Percentiles rank a stretch among this genome's conserved stretches.
phyloP scores from a whole-genome alignment of 2,113 vertebrate genomes.

The Chloropsis cyanopogon region DNA sequence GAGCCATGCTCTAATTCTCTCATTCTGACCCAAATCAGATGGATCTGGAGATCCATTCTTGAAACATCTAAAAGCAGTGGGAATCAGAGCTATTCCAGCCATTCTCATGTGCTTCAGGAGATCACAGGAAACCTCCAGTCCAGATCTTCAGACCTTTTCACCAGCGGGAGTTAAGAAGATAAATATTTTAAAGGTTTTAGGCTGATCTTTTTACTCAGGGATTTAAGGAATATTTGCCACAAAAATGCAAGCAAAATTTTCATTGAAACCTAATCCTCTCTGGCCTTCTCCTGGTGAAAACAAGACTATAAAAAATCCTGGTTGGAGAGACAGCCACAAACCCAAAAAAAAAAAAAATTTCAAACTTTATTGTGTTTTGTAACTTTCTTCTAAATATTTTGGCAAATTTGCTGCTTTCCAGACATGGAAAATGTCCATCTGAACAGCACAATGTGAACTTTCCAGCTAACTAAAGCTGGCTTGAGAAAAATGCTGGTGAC shows the following conservation, averaged over 20 bases:
- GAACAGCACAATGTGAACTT: no score
- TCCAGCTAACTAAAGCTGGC: not conserved
- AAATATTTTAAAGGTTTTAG: not conserved
- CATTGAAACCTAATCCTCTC: not conserved
- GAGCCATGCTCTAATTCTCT: not conserved
- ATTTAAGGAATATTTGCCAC: not conserved
- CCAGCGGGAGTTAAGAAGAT: not conserved
- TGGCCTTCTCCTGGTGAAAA: not conserved
- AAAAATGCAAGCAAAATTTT: not conserved
- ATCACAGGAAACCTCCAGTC: not conserved
- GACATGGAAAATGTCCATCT: not conserved
- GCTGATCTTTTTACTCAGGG: not conserved
- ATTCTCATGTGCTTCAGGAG: not conserved
- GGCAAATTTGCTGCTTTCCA: not conserved
- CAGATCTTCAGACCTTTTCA: not conserved
- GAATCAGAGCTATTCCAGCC: not conserved
- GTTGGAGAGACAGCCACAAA: not conserved
- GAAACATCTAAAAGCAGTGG: not conserved
- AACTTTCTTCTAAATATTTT: not conserved
- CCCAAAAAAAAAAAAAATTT: not conserved
- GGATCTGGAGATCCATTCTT: not conserved
- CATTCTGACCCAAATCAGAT: not conserved
- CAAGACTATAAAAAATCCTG: not conserved
- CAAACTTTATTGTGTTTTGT: not conserved
- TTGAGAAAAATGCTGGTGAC: not conserved